Conservation (phyloP, 2,113 vertebrate genomes). For the Aepyceros melampus region DNA sequence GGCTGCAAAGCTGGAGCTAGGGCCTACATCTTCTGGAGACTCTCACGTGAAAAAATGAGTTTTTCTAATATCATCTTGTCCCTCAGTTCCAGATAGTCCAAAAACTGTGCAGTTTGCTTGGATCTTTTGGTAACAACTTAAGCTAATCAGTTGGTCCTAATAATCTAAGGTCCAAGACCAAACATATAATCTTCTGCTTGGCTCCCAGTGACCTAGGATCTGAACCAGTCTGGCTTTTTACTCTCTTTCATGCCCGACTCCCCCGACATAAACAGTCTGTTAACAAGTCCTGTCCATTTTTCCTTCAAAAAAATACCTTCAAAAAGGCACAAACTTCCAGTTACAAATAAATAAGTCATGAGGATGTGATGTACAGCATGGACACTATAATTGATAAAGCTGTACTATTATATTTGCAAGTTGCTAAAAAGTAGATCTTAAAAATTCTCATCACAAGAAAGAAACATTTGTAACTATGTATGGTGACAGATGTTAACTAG, state of each 20-base stretch:
- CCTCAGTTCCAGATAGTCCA: not conserved
- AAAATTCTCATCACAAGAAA: not conserved
- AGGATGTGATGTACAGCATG: not conserved
- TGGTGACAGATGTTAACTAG: not conserved
- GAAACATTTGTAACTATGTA: not conserved
- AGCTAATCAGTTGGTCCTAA: too few relatives aligned
- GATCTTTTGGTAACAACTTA: not conserved
- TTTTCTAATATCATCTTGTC: not conserved
- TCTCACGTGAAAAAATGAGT: not conserved
- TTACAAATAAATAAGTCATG: not conserved
- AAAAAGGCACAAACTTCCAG: not conserved
- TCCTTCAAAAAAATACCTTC: conserved; percentile 8
- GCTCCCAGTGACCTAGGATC: not conserved
- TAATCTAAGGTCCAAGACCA: not conserved
- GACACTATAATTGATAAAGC: not conserved
- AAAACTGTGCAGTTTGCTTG: not conserved
- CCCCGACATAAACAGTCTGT: not conserved
- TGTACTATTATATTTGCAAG: not conserved
- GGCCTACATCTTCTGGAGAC: not conserved
- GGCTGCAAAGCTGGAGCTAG: not conserved
- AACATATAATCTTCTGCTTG: not conserved
- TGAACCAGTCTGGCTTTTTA: conserved; percentile 12
- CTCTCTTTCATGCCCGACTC: not conserved
- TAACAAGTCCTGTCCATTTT: not conserved
- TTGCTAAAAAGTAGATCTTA: not conserved